Evolutionary conservation across 2,113 vertebrate genomes (phyloP).

Genomic region (Alaudala cheleensis): DNA sequence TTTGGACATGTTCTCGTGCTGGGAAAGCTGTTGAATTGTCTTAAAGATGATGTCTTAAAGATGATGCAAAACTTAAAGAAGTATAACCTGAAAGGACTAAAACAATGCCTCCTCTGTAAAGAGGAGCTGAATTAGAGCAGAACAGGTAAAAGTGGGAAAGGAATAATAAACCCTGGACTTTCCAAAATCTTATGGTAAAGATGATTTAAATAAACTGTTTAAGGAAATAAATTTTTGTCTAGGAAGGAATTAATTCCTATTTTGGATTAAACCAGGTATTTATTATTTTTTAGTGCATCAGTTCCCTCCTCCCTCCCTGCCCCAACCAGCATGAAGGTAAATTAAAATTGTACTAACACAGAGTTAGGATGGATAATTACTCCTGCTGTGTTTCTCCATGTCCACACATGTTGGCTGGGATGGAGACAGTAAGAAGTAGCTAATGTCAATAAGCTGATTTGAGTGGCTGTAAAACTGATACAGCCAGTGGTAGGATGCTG

Average conservation of each 20-base stretch:
- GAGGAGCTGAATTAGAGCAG: not conserved
- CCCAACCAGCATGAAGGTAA: accelerated
- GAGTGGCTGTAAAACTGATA: not conserved
- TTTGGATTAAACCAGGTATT: not conserved
- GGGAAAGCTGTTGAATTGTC: not conserved
- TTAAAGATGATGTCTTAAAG: not conserved
- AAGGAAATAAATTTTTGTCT: not conserved
- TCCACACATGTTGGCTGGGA: not conserved
- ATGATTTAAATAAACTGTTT: not conserved
- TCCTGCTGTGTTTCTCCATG: not conserved
- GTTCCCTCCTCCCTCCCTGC: too few species aligned
- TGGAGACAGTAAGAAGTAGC: not conserved
- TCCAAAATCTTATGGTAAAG: not conserved
- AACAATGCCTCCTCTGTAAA: not conserved
- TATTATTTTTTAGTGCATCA: not conserved
- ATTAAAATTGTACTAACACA: not conserved
- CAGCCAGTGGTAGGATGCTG: not conserved
- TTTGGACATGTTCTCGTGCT: not conserved
- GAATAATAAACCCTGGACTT: not conserved
- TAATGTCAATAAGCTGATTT: not conserved
- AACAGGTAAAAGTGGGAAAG: not conserved
- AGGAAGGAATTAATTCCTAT: not conserved
- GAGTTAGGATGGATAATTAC: not conserved
- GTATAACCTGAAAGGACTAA: not conserved
- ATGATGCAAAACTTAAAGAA: not conserved